Evolutionary conservation across 2,797 vertebrate genomes (phyloP).

Genomic region (Champsocephalus gunnari): DNA sequence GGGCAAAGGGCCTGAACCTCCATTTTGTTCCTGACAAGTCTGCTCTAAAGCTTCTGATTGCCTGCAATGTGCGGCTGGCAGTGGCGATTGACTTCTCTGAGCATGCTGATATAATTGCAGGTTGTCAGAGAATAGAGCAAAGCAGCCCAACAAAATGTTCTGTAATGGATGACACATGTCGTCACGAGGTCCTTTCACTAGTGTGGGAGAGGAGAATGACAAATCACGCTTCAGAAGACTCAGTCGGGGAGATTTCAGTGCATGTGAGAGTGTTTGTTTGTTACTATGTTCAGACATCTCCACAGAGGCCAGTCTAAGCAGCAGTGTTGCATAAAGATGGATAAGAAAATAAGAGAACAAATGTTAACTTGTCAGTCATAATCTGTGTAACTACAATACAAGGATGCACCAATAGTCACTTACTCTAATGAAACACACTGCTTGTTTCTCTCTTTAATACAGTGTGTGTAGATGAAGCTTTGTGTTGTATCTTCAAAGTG

Average conservation of each 20-base stretch:
- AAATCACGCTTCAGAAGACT: constrained; percentile 61
- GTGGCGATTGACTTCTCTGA: constrained; percentile 57
- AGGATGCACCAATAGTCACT: not conserved
- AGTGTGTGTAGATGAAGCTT: not conserved
- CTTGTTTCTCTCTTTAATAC: not conserved
- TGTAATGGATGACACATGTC: constrained; percentile 73
- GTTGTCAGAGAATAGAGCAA: constrained; percentile 68
- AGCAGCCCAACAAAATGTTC: constrained; percentile 65
- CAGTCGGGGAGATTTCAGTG: constrained; percentile 36
- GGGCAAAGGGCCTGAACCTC: constrained; percentile 34
- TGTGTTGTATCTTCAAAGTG: not conserved
- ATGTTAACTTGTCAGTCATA: not conserved
- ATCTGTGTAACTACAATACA: not conserved
- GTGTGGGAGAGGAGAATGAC: constrained; percentile 69
- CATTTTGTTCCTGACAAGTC: constrained; percentile 61
- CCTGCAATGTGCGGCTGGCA: constrained; percentile 46
- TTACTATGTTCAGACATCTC: constrained; percentile 18
- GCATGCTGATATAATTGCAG: constrained; percentile 74
- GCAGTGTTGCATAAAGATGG: not conserved
- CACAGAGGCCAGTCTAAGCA: not conserved
- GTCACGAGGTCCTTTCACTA: constrained; percentile 56
- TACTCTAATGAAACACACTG: not conserved
- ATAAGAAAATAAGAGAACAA: not conserved
- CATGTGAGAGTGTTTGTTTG: constrained; percentile 15
- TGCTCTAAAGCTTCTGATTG: constrained; percentile 67